phyloP scores from a whole-genome alignment of 2,113 vertebrate species.

The Mungos mungo region DNA sequence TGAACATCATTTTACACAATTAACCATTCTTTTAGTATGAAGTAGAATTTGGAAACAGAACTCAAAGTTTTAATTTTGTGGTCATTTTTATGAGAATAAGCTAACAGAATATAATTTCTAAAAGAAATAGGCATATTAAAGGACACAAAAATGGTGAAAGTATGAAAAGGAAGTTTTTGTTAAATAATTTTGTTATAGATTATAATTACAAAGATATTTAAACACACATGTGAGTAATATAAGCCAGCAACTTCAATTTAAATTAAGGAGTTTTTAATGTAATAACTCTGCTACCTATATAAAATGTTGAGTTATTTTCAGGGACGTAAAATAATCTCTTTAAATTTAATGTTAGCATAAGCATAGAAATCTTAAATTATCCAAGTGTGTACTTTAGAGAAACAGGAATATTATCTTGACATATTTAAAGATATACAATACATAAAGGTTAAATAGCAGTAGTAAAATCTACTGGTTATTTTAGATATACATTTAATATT shows the following conservation, averaged over 20 bases:
- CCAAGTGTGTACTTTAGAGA: not conserved
- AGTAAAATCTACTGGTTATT: not conserved
- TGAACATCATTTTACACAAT: not conserved
- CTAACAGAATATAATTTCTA: not conserved
- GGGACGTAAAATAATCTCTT: not conserved
- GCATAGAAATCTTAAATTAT: constrained; percentile 29
- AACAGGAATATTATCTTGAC: not conserved
- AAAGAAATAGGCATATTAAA: not conserved
- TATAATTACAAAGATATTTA: constrained; percentile 21
- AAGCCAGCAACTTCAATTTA: constrained; percentile 2
- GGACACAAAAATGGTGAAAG: not conserved
- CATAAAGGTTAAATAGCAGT: not conserved
- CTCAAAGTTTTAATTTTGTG: not conserved
- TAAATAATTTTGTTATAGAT: not conserved
- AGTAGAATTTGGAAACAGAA: constrained; percentile 38
- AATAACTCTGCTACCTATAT: constrained; percentile 34
- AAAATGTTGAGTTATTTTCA: constrained; percentile 18
- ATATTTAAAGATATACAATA: not conserved
- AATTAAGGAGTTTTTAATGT: constrained; percentile 27
- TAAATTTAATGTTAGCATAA: constrained; percentile 25
- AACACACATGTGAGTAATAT: not conserved
- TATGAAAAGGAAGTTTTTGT: constrained; percentile 3
- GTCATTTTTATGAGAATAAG: not conserved
- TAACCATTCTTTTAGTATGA: not conserved
- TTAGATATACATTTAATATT: not conserved